Conservation (phyloP, 2,888 invertebrate species). For the Exephanes ischioxanthus region DNA sequence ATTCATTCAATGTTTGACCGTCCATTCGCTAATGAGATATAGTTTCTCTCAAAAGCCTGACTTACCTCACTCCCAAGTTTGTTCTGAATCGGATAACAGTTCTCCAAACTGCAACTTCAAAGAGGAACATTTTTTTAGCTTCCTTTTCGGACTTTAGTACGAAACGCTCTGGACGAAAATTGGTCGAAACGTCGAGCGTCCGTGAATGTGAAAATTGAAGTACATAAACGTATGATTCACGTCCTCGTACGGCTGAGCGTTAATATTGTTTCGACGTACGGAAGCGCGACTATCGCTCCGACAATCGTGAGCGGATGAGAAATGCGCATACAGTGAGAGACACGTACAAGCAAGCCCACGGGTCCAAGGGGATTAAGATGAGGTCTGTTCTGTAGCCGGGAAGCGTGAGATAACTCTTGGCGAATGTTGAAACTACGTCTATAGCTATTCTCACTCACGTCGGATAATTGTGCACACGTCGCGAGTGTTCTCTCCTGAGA, state of each 20-base stretch:
- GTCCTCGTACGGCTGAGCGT: background rate
- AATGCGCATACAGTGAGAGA: slow-evolving; percentile 52
- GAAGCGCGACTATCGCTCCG: slow-evolving; percentile 64
- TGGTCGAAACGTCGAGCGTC: background rate
- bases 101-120: too few species aligned
- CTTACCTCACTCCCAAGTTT: too few species aligned
- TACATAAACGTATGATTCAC: background rate
- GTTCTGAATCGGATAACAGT: too few species aligned
- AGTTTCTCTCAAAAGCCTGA: too few species aligned
- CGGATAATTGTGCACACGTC: slow-evolving; percentile 38
- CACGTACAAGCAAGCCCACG: slow-evolving; percentile 19
- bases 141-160: too few species aligned
- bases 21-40: too few species aligned
- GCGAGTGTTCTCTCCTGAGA: slow-evolving; percentile 50
- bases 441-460: slow-evolving; percentile 19
- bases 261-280: slow-evolving; percentile 59
- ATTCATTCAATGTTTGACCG: too few species aligned
- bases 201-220: background rate
- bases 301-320: slow-evolving; percentile 56
- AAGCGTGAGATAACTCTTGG: slow-evolving; percentile 59
- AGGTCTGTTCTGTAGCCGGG: slow-evolving; percentile 55
- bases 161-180: background rate
- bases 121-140: too few species aligned
- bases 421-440: slow-evolving; percentile 25
- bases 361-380: slow-evolving; percentile 64